Conservation (phyloP, 2,113 vertebrate genomes). For the Myanophis thanlyinensis region DNA sequence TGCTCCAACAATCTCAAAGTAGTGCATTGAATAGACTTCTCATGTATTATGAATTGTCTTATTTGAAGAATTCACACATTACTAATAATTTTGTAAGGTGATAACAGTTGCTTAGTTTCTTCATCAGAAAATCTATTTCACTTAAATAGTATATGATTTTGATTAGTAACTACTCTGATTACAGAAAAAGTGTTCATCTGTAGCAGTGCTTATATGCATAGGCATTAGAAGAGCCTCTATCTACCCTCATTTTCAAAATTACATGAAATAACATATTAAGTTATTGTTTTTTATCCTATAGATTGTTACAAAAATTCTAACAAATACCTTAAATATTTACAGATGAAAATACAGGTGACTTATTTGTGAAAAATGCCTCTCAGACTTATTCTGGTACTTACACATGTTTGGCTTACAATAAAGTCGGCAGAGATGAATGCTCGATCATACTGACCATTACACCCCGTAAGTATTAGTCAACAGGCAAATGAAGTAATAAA, state of each 20-base stretch:
- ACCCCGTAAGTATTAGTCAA: slow-evolving; percentile 80
- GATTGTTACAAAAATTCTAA: slow-evolving; percentile 3
- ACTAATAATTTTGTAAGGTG: not conserved
- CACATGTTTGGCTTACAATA: slow-evolving; percentile 79
- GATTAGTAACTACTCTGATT: not conserved
- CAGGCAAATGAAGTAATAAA: not conserved
- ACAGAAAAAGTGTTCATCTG: not conserved
- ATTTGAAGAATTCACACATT: not conserved
- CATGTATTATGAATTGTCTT: not conserved
- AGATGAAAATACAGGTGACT: slow-evolving; percentile 79
- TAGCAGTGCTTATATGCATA: not conserved
- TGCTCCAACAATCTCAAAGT: not conserved
- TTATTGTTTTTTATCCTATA: not conserved
- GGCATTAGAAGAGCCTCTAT: not conserved
- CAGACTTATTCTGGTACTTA: slow-evolving; percentile 82
- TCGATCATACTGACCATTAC: slow-evolving; percentile 76
- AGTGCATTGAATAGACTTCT: not conserved
- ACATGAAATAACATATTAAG: not conserved
- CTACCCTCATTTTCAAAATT: not conserved
- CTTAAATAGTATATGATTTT: not conserved
- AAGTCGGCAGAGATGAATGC: slow-evolving; percentile 86
- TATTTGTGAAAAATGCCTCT: slow-evolving; percentile 86
- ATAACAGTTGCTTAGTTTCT: not conserved
- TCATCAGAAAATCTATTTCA: not conserved
- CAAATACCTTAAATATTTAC: slow-evolving; percentile 25